Base-by-base conservation (phyloP, 2,113 vertebrate species). In the Paratilapia polleni region DNA sequence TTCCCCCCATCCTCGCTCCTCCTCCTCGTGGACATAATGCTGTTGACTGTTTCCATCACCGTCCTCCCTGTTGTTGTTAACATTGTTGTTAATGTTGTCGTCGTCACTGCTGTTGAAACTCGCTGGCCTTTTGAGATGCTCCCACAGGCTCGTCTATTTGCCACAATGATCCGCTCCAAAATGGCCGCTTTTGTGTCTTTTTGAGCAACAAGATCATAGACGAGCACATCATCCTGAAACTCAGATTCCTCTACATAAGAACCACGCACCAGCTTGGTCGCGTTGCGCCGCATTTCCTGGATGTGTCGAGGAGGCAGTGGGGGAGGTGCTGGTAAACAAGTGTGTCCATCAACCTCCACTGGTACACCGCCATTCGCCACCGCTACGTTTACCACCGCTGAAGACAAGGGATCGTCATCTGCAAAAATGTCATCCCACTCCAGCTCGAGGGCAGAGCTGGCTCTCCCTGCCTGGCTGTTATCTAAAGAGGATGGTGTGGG, bases 381-480 rank as follows among this genome's bases (percentile, higher is more conserved):
- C 0, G 8, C 28, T 5, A 24, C 5, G 22, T 60, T 59, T 5
- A 38, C 12, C 2, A 49, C 7, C 2, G 1, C 24, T 6, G 26
- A 79, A 4, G 34, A 52, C 11, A 82, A 63, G 0, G 36, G 34
- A 20, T 89, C 96, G 0, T 97, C 96, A 0, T 97, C 97, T 15
- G 96, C 97, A 0, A 97, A 99, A 63, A 97, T 97, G 80, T 99
- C 97, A 4, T 99, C 98, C 98, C 98, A 99, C 88, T 99, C 98
- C 84, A 99, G 94, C 4, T 96, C 97, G 77, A 91, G 60, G 5
- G 84, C 75, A 0, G 92, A 93, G 79, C 87, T 93, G 96, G 88
- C 94, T 24, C 76, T 93, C 93, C 88, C 95, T 88, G 77, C 85
- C 81, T 92, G 97, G 80, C 96, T 95, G 66, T 94, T 77, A 2